phyloP scores from a whole-genome alignment of 2,113 vertebrate species.

The Podiceps cristatus region DNA sequence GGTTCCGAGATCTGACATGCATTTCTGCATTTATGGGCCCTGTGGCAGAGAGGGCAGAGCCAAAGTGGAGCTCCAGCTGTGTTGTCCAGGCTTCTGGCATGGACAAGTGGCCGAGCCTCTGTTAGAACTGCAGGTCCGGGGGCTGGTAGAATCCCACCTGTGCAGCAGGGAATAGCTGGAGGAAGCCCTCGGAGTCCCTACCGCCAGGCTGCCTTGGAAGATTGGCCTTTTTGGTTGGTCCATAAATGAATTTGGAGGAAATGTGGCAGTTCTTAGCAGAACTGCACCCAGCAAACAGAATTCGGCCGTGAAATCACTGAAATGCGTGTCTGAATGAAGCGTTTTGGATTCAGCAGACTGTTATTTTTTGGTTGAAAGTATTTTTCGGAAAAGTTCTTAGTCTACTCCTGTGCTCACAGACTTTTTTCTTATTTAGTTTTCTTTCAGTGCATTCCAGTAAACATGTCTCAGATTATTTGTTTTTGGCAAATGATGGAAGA shows the following conservation, averaged over 20 bases:
- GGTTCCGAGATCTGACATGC: not conserved
- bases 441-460: not conserved
- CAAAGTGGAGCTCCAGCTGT: not conserved
- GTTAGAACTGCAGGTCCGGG: not conserved
- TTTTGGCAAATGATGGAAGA: not conserved
- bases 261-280: not conserved
- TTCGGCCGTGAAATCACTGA: not conserved
- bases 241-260: not conserved
- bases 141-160: not conserved
- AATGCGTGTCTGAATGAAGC: not conserved
- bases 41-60: not conserved
- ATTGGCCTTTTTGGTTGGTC: not conserved
- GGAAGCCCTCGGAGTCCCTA: not conserved
- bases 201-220: not conserved
- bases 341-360: not conserved
- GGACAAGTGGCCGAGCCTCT: not conserved
- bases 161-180: not conserved
- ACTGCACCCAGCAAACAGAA: not conserved
- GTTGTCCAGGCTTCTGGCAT: not conserved
- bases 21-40: accelerated
- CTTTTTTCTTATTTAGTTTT: not conserved
- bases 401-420: not conserved
- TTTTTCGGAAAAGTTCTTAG: not conserved
- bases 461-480: not conserved
- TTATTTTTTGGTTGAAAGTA: not conserved